Base-by-base conservation (phyloP, 2,888 invertebrate species). In the Tuberolachnus salignus region DNA sequence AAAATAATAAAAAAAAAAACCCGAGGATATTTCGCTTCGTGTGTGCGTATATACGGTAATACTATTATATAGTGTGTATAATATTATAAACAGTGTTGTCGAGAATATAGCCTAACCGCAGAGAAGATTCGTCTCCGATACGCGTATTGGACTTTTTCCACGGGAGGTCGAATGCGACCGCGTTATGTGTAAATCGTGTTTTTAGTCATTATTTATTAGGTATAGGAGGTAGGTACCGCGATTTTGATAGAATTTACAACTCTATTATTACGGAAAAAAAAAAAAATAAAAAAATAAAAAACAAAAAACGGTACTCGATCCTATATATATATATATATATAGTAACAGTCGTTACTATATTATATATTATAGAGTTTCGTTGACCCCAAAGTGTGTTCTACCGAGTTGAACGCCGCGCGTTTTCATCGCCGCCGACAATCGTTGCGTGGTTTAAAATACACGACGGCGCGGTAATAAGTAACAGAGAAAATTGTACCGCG, bases 301-400 rank as follows among this genome's bases (percentile, higher is more conserved):
- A 42, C 51, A 74, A 34, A 74, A 73, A 72, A 74, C 64, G 64
- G 73, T 74, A 64, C 64, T 74, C 42, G n/a, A 74, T 74, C 73
- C 42, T 3, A 13, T 23, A 21, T 34, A 44, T 53, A 21, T n/a
- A 11, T 3, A 53, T 9, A 0, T 51, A 64, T 44, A 64, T 42
- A 44, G 42, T 44, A 63, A n/a, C n/a, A n/a, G n/a, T n/a, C n/a
- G n/a, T n/a, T n/a, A n/a, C n/a, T n/a, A n/a, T n/a, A n/a, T n/a
- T n/a, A n/a, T n/a, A n/a, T n/a, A n/a, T n/a, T 23, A 23, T 51
- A 19, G 70, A 72, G 64, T 64, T 74, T 53, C 64, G 53, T 74
- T 74, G 73, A 74, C 73, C 73, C 63, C 73, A 53, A 63, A 74
- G 9, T 13, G 13, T 53, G 73, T 74, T 74, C 73, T 74, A 64